Base-by-base conservation (phyloP, 2,113 vertebrate genomes). In the Charadrius vociferus region DNA sequence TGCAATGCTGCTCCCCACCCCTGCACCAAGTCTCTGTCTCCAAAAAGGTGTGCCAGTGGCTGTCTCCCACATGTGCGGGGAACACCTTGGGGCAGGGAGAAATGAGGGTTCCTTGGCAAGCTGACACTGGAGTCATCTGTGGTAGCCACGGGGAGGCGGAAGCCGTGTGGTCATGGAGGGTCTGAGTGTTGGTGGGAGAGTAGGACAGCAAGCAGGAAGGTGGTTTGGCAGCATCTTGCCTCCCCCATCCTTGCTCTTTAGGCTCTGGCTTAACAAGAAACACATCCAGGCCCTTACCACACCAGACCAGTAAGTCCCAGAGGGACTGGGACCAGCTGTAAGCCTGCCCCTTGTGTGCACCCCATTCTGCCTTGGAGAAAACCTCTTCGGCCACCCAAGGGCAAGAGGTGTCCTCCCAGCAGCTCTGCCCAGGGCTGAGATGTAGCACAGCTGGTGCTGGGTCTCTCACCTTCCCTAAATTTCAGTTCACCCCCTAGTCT, bases 1-100 rank as follows among this genome's bases (percentile, higher is more conserved):
- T 29, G 14, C 32, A 32, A 0, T 9, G 43, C 58, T 43, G 79
- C 12, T 21, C 14, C 22, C 9, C 3, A 3, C 12, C 6, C 21
- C 13, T 67, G 30, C 19, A 27, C 34, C 20, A 5, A 39, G 23
- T 81, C 37, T 43, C 55, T 50, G 50, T 37, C 4, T 10, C 22
- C 32, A 12, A 10, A 81, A 74, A 14, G 5, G 12, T 50, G 59
- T n/a, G 24, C 39, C 0, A 0, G 14, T 63, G 59, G 34, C 36
- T 90, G 63, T 56, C 7, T 19, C 23, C 9, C 16, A 20, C 24
- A 10, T 49, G 8, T 0, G 0, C 1, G 3, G 43, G 21, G 34
- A 55, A 13, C 41, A 32, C 19, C 18, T 32, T 18, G n/a, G 59
- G 43, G 37, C 17, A 56, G 53, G 59, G n/a, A 81, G 34, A 34